A percentile compares a stretch with the other conserved stretches of the same genome.
Evolutionary conservation across 1,140 invertebrate species (phyloP).

Genomic region (Drosophila pallidifrons): DNA sequence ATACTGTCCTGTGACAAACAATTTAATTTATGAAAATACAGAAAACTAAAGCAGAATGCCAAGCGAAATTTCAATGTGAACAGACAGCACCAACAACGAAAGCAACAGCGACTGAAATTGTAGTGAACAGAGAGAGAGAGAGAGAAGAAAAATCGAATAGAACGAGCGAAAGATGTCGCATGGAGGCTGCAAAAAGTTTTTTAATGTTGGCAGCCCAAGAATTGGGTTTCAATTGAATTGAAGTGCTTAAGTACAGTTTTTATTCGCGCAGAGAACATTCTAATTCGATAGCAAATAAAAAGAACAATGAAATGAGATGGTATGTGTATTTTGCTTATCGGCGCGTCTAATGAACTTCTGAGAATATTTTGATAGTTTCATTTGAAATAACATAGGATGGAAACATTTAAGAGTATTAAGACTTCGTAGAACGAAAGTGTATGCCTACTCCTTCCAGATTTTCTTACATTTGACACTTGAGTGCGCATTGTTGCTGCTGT

Average conservation of each 20-base stretch:
- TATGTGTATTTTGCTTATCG: neutral
- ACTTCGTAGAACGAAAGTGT: neutral
- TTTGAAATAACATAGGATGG: neutral
- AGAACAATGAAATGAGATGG: neutral
- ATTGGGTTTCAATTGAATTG: conserved; percentile 63
- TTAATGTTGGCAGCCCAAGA: conserved; percentile 36
- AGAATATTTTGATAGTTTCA: neutral
- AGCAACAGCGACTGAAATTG: conserved; percentile 6
- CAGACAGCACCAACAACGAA: conserved; percentile 35
- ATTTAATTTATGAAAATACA: conserved; percentile 78
- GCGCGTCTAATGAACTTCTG: neutral
- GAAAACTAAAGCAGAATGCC: conserved; percentile 74
- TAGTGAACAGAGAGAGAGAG: conserved; percentile 17
- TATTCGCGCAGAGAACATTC: no score
- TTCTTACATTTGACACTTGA: conserved; percentile 79
- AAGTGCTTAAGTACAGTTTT: conserved; percentile 40
- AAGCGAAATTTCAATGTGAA: conserved; percentile 68
- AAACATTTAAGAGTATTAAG: conserved; percentile 5
- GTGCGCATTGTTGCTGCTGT: conserved; percentile 61
- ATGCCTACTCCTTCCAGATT: conserved; percentile 19
- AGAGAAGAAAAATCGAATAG: conserved; percentile 30
- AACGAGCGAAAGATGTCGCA: conserved; percentile 46
- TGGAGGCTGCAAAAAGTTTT: conserved; percentile 39
- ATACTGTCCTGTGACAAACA: conserved; percentile 69
- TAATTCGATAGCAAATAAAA: no score